Base-by-base conservation (phyloP, 2,797 vertebrate genomes). In the Rhabdomys pumilio region DNA sequence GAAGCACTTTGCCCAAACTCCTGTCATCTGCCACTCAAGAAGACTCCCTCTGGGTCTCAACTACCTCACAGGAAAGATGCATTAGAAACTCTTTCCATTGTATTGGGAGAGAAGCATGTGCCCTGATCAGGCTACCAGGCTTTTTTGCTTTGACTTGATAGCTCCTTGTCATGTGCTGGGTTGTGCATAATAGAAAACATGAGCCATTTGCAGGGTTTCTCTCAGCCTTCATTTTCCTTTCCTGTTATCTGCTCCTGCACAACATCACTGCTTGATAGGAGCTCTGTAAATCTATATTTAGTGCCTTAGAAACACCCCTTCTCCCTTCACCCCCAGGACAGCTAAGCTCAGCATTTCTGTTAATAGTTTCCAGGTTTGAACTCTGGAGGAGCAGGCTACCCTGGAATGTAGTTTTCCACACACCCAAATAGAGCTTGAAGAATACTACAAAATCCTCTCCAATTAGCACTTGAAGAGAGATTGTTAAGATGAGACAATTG, bases 361-460 rank as follows among this genome's bases (percentile, higher is more conserved):
- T 95, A 96, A 96, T 81, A 93, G 87, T 96, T 97, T 96, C 96
- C 77, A 96, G 91, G 67, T 95, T 57, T 97, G 93, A 96, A 93
- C 44, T 93, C 89, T 88, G 29, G 81, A 92, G 73, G 93, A 89
- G 24, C 17, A 67, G 24, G 44, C 72, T 91, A 94, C 12, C 29
- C 34, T 61, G 77, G 67, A 97, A 96, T 97, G 91, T 92, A 67
- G 89, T 96, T 95, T 95, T 91, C 44, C 8, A 90, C 57, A 55
- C 17, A 75, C 44, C 89, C 76, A 95, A 93, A 89, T 89, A 97
- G 90, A 96, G 29, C 26, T 93, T 93, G 14, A 90, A 15, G 57
- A 95, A 96, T 84, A 90, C 55, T 55, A 75, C 15, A 89, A 93
- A 95, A 89, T 20, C 22, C 31, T 90, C 93, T 94, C 44, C 29